Conservation (phyloP, 2,113 vertebrate species). For the Ceuthmochares aereus region DNA sequence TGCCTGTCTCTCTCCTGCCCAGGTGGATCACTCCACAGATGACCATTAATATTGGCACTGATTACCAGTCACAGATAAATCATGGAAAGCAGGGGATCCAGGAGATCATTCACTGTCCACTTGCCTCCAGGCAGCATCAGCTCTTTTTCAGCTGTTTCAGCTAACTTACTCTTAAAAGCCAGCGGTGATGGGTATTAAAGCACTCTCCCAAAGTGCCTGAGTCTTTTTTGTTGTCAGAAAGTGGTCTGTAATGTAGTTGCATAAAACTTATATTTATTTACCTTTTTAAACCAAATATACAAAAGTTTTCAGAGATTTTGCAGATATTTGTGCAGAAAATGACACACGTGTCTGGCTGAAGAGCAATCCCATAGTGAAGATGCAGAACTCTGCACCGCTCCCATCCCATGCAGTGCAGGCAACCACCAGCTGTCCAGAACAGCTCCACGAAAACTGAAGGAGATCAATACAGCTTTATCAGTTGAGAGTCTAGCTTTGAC, state of each 20-base stretch:
- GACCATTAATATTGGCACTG: not conserved
- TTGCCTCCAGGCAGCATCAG: not conserved
- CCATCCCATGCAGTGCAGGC: not conserved
- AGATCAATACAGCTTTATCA: not conserved
- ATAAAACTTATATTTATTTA: not conserved
- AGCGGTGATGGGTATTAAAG: accelerated
- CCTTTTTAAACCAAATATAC: not conserved
- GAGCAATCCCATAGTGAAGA: not conserved
- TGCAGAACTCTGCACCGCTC: accelerated
- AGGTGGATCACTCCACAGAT: not conserved
- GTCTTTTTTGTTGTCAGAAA: not conserved
- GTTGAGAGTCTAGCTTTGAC: not conserved
- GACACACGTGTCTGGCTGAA: not conserved
- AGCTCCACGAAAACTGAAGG: not conserved
- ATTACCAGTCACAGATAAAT: not conserved
- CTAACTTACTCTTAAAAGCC: not conserved
- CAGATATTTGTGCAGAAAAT: not conserved
- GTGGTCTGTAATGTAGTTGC: not conserved
- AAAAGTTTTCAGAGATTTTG: not conserved
- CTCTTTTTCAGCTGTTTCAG: not conserved
- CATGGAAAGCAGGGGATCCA: not conserved
- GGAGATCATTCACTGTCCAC: not conserved
- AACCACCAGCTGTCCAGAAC: not conserved
- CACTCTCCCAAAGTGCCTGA: not conserved
- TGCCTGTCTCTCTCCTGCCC: not conserved